phyloP scores from a whole-genome alignment of 35 echinoderm and acorn worm genomes.

The Patiria miniata region DNA sequence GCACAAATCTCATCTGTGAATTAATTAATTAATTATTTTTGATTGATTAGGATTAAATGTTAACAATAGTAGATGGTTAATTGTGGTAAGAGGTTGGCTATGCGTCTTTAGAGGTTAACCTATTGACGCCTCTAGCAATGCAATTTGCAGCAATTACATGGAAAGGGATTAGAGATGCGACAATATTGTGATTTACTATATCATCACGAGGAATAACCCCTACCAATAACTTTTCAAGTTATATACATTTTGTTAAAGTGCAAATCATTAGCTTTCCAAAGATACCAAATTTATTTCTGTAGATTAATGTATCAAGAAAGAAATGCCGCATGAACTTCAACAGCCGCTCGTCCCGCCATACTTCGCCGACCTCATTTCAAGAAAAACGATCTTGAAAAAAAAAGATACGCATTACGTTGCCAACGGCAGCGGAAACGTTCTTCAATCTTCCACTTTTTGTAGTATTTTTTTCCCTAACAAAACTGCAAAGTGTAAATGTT shows the following conservation, averaged over 20 bases:
- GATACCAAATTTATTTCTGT: background rate
- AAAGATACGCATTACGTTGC: too few species aligned
- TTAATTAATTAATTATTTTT: background rate
- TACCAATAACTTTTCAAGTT: background rate
- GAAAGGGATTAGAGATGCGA: background rate
- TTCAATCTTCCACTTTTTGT: background rate
- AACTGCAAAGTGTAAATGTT: background rate
- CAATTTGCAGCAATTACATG: too few species aligned
- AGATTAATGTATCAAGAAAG: too few species aligned
- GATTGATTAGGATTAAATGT: too few species aligned
- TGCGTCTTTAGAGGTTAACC: background rate
- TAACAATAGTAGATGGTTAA: background rate
- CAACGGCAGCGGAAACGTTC: too few species aligned
- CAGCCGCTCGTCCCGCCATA: too few species aligned
- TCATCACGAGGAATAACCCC: background rate
- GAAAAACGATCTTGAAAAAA: too few species aligned
- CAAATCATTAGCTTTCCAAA: background rate
- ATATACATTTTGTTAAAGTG: background rate
- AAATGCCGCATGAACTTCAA: too few species aligned
- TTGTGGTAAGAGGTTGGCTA: background rate
- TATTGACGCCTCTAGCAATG: too few species aligned
- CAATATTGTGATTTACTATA: background rate
- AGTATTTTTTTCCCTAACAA: background rate
- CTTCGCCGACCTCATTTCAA: too few species aligned
- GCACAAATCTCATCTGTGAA: slow-evolving; percentile 14